Evolutionary conservation across 2,797 vertebrate genomes (phyloP).

Genomic region (Dryobates pubescens): DNA sequence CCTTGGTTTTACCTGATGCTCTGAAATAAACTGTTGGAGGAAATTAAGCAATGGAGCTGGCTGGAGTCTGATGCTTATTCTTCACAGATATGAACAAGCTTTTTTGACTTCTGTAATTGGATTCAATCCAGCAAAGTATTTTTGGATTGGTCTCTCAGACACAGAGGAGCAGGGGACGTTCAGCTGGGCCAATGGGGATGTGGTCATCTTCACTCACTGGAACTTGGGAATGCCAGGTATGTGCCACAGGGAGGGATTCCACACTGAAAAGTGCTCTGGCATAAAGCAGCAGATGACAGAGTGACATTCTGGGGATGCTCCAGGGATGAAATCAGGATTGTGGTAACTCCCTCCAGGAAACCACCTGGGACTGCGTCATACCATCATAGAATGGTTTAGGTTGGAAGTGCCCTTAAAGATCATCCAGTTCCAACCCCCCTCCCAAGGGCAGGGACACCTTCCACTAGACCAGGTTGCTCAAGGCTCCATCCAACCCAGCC

Average conservation of each 20-base stretch:
- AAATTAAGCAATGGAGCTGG: background rate
- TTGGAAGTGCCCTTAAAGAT: too few species aligned
- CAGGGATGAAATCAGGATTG: background rate
- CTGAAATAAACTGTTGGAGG: background rate
- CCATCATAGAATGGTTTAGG: too few species aligned
- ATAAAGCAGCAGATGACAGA: background rate
- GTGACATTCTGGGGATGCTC: background rate
- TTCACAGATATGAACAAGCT: conserved; percentile 91
- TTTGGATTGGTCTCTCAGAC: conserved; percentile 93
- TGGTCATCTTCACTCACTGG: conserved; percentile 89
- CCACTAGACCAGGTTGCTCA: too few species aligned
- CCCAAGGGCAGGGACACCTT: too few species aligned
- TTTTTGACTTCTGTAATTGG: conserved; percentile 91
- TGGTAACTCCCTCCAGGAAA: background rate
- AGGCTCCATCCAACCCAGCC: too few species aligned
- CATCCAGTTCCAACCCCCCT: too few species aligned
- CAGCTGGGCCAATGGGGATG: conserved; percentile 80
- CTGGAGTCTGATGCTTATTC: background rate
- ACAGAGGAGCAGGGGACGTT: conserved; percentile 78
- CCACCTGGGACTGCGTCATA: rapidly evolving
- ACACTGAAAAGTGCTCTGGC: background rate
- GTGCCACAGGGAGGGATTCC: background rate
- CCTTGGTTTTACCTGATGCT: background rate
- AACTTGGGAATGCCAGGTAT: conserved; percentile 92
- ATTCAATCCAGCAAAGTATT: conserved; percentile 89